Evolutionary conservation across 2,113 vertebrate genomes (phyloP).

Genomic region (Gadus macrocephalus): DNA sequence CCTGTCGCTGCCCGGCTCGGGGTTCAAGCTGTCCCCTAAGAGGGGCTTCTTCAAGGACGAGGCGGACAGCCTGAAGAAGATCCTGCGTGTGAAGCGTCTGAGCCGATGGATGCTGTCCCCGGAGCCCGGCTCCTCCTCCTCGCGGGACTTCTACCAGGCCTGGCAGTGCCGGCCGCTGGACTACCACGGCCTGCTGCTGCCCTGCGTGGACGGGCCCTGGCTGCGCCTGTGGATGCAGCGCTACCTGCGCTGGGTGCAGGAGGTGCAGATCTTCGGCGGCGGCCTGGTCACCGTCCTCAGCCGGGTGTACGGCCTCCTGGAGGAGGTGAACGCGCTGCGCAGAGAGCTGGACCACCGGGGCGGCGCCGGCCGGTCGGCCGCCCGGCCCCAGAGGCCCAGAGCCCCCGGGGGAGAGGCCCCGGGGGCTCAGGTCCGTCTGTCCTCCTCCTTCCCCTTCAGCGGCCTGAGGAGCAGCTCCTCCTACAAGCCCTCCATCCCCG

Average conservation of each 20-base stretch:
- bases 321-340: conserved; percentile 76
- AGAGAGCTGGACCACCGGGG: conserved; percentile 62
- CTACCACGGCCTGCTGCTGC: conserved; percentile 80
- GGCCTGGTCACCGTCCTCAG: conserved; percentile 70
- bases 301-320: conserved; percentile 75
- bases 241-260: conserved; percentile 85
- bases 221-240: conserved; percentile 83
- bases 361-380: conserved; percentile 26
- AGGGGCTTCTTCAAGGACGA: conserved; percentile 89
- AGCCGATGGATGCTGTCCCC: conserved; percentile 81
- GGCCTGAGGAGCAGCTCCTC: conserved; percentile 68
- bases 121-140: conserved; percentile 53
- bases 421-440: conserved; percentile 68
- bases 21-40: conserved; percentile 76
- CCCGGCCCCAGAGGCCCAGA: conserved; percentile 24
- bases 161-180: conserved; percentile 79
- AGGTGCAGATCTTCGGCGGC: conserved; percentile 80
- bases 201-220: conserved; percentile 75
- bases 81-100: conserved; percentile 81
- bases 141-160: conserved; percentile 78
- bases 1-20: conserved; percentile 79
- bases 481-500: conserved; percentile 78
- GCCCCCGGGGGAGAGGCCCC: conserved; percentile 8
- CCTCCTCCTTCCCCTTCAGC: conserved; percentile 82
- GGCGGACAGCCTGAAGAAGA: conserved; percentile 85